Evolutionary conservation across 1,140 invertebrate species (phyloP), one percentile per base, ranked within the genome.

Genomic region (Araneus ventricosus): DNA sequence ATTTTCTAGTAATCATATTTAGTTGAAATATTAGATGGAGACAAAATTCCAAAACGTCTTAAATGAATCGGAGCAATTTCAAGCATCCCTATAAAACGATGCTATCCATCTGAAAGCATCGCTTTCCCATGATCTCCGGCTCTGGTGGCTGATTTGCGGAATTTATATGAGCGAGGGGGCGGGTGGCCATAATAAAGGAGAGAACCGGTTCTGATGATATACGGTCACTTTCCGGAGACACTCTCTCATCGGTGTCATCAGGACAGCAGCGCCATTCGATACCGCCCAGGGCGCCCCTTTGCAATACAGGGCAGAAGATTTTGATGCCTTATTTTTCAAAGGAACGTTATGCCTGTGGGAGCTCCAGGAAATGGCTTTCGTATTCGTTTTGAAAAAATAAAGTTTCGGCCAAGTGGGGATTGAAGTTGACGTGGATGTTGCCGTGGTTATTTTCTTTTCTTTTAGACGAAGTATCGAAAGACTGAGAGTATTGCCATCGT

Each of bases 321-420:
- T 67, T 27, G 63, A 67, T 67, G 63, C 63, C 63, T 67, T 27
- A 67, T 67, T 67, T 67, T n/a, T n/a, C 63, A 67, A 8, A n/a
- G 45, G 10, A 17, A 0, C 63, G 10, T n/a, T 67, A 8, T 8
- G 63, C 27, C 27, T n/a, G 5, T 1, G 3, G n/a, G 24, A 27
- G 63, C 27, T 30, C 1, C 27, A 67, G 27, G 8, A 27, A 67
- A 67, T 27, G 20, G 27, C 14, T 7, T 67, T 30, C 27, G 27
- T 14, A n/a, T n/a, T 27, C 8, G n/a, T 67, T 27, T 8, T 10
- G 7, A 27, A 67, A 67, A 30, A 10, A 8, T 52, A 52, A 52
- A 52, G 17, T 17, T 52, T 52, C 45, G 2, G 10, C 45, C n/a
- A 52, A 52, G 45, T 52, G 45, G 45, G 45, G 45, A 52, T 17